These are phyloP conservation scores for Ricordea florida DNA, from an alignment of 92 coral and sea anemone species.

Conservation along the genomic window DNA sequence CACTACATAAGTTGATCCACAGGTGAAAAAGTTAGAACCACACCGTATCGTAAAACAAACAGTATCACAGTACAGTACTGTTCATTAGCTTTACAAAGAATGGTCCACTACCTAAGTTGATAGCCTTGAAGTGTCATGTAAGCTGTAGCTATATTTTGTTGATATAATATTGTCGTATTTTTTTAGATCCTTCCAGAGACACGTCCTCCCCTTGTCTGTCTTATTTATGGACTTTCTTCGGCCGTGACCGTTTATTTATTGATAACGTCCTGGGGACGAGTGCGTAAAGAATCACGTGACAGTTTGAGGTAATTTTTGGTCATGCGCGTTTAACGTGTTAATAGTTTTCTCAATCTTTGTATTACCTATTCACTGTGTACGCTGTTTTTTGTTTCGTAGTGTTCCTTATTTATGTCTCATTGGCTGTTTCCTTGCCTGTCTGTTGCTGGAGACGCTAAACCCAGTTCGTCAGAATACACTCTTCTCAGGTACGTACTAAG, in stretches of 20 bases:
- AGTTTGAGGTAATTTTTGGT: constrained; percentile 42
- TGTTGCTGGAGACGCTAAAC: constrained; percentile 1
- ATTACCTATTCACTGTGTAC: not conserved
- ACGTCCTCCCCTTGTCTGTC: constrained; percentile 53
- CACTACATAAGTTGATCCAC: no score
- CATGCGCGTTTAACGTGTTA: not conserved
- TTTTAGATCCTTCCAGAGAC: not conserved
- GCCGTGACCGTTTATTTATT: constrained; percentile 41
- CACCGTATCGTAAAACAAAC: no score
- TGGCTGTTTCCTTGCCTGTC: constrained; percentile 13
- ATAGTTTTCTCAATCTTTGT: not conserved
- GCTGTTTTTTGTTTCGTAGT: not conserved
- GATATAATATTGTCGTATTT: not conserved
- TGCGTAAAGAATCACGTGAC: not conserved
- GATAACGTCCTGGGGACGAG: constrained; percentile 50
- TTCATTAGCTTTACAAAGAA: no score
- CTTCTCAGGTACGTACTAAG: no score
- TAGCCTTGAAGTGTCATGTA: not conserved
- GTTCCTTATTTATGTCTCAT: constrained; percentile 8
- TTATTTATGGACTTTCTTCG: constrained; percentile 50
- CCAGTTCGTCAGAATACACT: not conserved
- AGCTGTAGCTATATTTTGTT: not conserved
- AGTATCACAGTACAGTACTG: no score
- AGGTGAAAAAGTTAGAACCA: no score
- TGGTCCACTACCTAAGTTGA: no score